A percentile compares a stretch with the other conserved stretches of the same genome.
Conservation (phyloP, 2,113 vertebrate species). For the Pangasianodon gigas region DNA sequence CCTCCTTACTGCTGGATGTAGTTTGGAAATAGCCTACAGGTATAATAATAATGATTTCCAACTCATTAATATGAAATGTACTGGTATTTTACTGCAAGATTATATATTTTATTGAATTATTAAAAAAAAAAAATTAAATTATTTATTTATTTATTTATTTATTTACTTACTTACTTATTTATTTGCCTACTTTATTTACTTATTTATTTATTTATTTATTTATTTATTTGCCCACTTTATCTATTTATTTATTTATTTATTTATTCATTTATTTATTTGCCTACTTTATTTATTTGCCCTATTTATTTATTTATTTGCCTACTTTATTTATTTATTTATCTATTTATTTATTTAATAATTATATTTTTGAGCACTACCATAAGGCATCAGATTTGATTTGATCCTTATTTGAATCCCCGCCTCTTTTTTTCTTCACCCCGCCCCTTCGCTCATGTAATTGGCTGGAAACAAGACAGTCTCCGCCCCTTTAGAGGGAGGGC, state of each 20-base stretch:
- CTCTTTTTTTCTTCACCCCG: not conserved
- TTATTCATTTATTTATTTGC: too few relatives aligned
- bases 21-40: not conserved
- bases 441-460: not conserved
- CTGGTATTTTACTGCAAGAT: too few relatives aligned
- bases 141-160: too few relatives aligned
- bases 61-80: not conserved
- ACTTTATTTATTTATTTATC: too few relatives aligned
- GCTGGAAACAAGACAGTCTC: not conserved
- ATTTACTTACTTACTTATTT: too few relatives aligned
- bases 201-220: not conserved
- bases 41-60: not conserved
- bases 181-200: too few relatives aligned
- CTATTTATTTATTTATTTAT: too few relatives aligned
- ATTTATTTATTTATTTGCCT: too few relatives aligned
- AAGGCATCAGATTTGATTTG: not conserved
- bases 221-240: too few relatives aligned
- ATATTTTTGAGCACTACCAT: not conserved
- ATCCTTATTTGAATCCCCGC: not conserved
- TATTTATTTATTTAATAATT: not conserved
- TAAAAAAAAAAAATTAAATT: too few relatives aligned
- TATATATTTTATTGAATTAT: too few relatives aligned
- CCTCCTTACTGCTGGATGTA: not conserved
- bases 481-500: not conserved
- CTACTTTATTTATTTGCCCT: too few relatives aligned